phyloP scores from a whole-genome alignment of 2,888 invertebrate species.

The Notodonta ziczac region DNA sequence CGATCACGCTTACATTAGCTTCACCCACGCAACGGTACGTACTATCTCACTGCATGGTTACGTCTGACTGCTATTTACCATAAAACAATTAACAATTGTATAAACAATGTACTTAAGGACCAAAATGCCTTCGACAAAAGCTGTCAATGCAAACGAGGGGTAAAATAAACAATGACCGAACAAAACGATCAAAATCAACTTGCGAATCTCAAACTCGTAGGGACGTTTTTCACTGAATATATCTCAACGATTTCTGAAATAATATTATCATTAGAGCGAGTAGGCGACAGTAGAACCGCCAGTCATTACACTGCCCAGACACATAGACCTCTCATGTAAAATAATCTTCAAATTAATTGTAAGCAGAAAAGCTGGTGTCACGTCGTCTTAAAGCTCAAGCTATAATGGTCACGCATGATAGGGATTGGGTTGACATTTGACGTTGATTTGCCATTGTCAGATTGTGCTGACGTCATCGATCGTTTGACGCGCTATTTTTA shows the following conservation, averaged over 20 bases:
- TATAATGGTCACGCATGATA: conserved; percentile 53
- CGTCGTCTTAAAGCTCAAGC: conserved; percentile 49
- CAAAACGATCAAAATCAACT: background rate
- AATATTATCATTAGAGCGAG: conserved; percentile 82
- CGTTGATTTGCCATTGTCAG: conserved; percentile 82
- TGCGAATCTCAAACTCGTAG: conserved; percentile 28
- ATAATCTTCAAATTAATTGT: conserved; percentile 19
- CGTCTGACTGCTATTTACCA: too few relatives aligned
- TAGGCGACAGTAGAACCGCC: conserved; percentile 75
- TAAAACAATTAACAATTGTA: too few relatives aligned
- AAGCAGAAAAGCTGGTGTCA: conserved; percentile 45
- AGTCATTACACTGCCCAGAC: conserved; percentile 66
- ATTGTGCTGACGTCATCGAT: conserved; percentile 70
- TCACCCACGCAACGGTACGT: too few relatives aligned
- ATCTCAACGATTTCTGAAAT: conserved; percentile 72
- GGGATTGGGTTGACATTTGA: conserved; percentile 78
- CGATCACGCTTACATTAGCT: too few relatives aligned
- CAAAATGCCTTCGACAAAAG: too few relatives aligned
- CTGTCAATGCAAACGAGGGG: too few relatives aligned
- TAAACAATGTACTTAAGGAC: too few relatives aligned
- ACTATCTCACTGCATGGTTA: too few relatives aligned
- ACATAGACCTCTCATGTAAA: conserved; percentile 48
- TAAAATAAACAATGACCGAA: too few relatives aligned
- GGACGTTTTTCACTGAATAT: conserved; percentile 48
- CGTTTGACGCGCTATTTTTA: conserved; percentile 49